phyloP scores from a whole-genome alignment of 2,888 invertebrate genomes.

The Calameuta idolon region DNA sequence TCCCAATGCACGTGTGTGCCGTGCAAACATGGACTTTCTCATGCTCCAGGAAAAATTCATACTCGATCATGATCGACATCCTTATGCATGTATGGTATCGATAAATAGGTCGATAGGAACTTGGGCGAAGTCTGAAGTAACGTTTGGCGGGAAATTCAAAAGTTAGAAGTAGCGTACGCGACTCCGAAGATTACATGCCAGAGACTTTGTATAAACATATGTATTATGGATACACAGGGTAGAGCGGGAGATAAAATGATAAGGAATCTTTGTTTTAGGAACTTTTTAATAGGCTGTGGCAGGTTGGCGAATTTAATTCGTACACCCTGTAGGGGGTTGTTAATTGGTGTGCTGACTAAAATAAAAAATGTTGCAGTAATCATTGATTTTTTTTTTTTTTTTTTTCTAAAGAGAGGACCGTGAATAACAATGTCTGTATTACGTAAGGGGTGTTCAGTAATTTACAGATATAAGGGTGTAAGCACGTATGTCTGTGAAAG shows the following conservation, averaged over 20 bases:
- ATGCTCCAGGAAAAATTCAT: neutral
- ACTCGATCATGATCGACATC: neutral
- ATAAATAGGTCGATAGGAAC: neutral
- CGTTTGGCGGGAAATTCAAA: neutral
- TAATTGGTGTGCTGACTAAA: too few species aligned
- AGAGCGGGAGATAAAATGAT: neutral
- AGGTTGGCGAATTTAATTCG: too few species aligned
- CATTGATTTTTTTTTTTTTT: too few species aligned
- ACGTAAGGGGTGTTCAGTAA: neutral
- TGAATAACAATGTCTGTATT: neutral
- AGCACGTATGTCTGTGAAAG: neutral
- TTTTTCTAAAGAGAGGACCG: accelerated
- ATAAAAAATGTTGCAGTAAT: neutral
- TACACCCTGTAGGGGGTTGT: too few species aligned
- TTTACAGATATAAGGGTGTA: neutral
- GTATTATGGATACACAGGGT: neutral
- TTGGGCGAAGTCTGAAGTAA: neutral
- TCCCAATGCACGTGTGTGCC: neutral
- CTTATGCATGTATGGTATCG: neutral
- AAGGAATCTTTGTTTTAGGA: neutral
- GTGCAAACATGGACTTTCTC: neutral
- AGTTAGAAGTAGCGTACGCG: neutral
- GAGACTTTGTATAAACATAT: too few species aligned
- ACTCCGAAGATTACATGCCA: neutral
- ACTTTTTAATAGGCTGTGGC: too few species aligned